phyloP scores from a whole-genome alignment of 2,888 invertebrate species.

The Iselma pallidipennis region DNA sequence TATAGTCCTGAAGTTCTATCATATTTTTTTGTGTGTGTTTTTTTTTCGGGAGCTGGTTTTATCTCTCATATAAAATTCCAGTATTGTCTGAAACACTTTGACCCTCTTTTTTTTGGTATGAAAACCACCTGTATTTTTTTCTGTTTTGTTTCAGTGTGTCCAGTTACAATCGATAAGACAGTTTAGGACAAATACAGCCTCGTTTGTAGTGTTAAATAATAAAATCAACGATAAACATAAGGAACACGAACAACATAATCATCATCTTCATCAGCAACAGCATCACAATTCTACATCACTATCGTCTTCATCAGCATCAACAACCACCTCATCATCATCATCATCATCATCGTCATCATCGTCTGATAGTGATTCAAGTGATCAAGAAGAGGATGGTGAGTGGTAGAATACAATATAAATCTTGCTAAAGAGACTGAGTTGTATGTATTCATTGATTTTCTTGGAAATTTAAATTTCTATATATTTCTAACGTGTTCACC shows the following conservation, averaged over 20 bases:
- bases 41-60: neutral
- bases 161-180: conserved; percentile 38
- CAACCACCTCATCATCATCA: conserved; percentile 28
- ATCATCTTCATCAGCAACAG: neutral
- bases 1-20: neutral
- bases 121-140: neutral
- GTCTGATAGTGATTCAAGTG: conserved; percentile 45
- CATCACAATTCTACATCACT: conserved; percentile 17
- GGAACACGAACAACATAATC: conserved; percentile 9
- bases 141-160: conserved; percentile 40
- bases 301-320: conserved; percentile 20
- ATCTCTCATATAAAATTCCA: no score
- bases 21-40: neutral
- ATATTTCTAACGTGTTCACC: no score
- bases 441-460: neutral
- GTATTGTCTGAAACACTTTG: no score
- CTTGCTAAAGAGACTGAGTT: no score
- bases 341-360: conserved; percentile 31
- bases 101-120: no score
- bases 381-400: conserved; percentile 52
- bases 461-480: neutral
- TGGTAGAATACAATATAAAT: conserved; percentile 6
- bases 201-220: conserved; percentile 36
- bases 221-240: conserved; percentile 22
- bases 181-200: conserved; percentile 44